A percentile compares a stretch with the other conserved stretches of the same genome.
These are phyloP conservation scores for Sinocyclocheilus rhinocerous DNA, from an alignment of 2,113 vertebrate genomes.

Conservation along the genomic window DNA sequence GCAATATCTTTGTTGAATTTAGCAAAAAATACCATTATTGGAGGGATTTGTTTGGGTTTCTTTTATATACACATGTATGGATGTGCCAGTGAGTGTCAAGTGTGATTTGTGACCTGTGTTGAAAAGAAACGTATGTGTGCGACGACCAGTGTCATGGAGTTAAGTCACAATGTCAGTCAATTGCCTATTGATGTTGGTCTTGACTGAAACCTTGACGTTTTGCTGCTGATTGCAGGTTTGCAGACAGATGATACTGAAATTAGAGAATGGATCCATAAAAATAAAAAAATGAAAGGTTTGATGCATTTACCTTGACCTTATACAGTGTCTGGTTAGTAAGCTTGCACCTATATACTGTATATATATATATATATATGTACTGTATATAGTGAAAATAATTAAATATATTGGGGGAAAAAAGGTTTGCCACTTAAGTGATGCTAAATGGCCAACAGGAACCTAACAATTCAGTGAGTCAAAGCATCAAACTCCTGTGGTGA, in stretches of 20 bases:
- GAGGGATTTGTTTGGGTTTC: too few relatives aligned
- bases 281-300: background rate
- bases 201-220: background rate
- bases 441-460: constrained; percentile 7
- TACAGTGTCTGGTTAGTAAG: background rate
- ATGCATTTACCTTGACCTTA: background rate
- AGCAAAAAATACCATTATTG: background rate
- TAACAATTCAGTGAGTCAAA: constrained; percentile 18
- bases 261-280: background rate
- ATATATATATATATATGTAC: too few relatives aligned
- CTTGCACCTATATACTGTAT: too few relatives aligned
- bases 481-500: constrained; percentile 1
- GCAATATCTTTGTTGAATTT: background rate
- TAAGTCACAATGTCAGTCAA: constrained; percentile 43
- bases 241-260: background rate
- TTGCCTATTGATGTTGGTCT: constrained; percentile 16
- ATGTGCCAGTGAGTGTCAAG: too few relatives aligned
- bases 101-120: too few relatives aligned
- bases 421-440: constrained; percentile 2
- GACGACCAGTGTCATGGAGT: background rate
- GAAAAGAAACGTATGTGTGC: background rate
- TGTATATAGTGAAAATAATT: too few relatives aligned
- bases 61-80: too few relatives aligned
- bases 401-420: background rate
- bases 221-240: constrained; percentile 2